Conservation (phyloP, 2,888 invertebrate species). For the Epirrhoe alternata region DNA sequence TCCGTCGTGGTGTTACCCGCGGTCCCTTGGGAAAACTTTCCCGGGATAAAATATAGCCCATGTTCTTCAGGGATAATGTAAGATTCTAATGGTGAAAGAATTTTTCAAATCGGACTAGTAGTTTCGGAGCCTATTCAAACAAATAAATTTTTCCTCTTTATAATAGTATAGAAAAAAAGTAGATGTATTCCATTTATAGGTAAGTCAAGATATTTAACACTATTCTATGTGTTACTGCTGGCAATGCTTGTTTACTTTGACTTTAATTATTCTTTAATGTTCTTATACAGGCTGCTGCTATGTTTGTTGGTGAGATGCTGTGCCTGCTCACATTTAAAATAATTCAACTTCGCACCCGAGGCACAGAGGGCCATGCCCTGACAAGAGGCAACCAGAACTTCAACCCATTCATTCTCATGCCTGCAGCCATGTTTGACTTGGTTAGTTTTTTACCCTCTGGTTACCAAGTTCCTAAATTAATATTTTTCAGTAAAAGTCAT, state of each 20-base stretch:
- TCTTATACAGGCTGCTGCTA: slow-evolving; percentile 89
- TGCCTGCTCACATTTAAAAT: slow-evolving; percentile 93
- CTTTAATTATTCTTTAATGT: background rate
- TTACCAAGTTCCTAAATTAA: background rate
- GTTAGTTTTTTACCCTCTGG: slow-evolving; percentile 52
- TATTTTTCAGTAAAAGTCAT: background rate
- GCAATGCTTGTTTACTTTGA: background rate
- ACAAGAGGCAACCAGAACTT: slow-evolving; percentile 90
- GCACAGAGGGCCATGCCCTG: slow-evolving; percentile 77
- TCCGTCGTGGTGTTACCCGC: no score
- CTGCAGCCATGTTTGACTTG: slow-evolving; percentile 96
- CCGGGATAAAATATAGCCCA: no score
- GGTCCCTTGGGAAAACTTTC: no score
- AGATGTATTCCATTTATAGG: no score
- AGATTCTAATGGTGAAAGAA: no score
- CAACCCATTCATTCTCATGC: slow-evolving; percentile 91
- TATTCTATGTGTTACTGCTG: no score
- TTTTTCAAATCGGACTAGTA: no score
- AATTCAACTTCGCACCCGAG: slow-evolving; percentile 86
- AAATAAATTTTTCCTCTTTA: no score
- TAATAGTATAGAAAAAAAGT: no score
- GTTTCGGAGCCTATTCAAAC: no score
- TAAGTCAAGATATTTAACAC: no score
- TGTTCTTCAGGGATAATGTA: no score
- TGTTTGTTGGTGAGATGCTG: slow-evolving; percentile 96